A percentile compares a stretch with the other conserved stretches of the same genome.
phyloP scores from a whole-genome alignment of 1,140 invertebrate species.

The Nomia melanderi region DNA sequence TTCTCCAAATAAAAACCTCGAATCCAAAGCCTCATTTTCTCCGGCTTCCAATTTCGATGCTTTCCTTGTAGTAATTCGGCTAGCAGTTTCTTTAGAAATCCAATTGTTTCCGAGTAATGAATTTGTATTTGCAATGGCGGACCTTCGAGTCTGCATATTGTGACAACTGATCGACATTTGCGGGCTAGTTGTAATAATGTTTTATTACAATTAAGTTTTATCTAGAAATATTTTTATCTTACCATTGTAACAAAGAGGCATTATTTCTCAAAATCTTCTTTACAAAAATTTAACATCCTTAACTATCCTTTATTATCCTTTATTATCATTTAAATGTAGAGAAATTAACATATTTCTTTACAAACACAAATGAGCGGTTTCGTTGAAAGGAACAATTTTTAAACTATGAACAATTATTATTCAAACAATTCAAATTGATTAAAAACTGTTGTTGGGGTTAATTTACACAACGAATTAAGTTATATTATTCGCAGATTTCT shows the following conservation, averaged over 20 bases:
- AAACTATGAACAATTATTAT: not conserved
- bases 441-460: conserved; percentile 17
- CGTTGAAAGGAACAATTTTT: too few relatives aligned
- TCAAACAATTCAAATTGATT: not conserved
- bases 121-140: conserved; percentile 12
- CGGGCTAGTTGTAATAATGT: conserved; percentile 2
- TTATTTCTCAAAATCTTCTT: not conserved
- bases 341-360: not conserved
- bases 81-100: conserved; percentile 34
- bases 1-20: conserved; percentile 42
- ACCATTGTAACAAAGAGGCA: not conserved
- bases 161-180: conserved; percentile 24
- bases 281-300: not conserved
- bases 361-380: not conserved
- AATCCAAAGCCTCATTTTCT: conserved; percentile 43
- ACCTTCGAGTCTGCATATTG: conserved; percentile 40
- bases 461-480: not conserved
- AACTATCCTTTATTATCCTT: not conserved
- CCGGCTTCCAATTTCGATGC: conserved; percentile 33
- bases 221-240: conserved; percentile 7
- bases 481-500: not conserved
- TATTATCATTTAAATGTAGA: not conserved
- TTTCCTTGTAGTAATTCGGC: not conserved
- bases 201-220: not conserved
- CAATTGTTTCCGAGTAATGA: conserved; percentile 40